Conservation (phyloP, 1,140 invertebrate species). For the Lepidurus couesii region DNA sequence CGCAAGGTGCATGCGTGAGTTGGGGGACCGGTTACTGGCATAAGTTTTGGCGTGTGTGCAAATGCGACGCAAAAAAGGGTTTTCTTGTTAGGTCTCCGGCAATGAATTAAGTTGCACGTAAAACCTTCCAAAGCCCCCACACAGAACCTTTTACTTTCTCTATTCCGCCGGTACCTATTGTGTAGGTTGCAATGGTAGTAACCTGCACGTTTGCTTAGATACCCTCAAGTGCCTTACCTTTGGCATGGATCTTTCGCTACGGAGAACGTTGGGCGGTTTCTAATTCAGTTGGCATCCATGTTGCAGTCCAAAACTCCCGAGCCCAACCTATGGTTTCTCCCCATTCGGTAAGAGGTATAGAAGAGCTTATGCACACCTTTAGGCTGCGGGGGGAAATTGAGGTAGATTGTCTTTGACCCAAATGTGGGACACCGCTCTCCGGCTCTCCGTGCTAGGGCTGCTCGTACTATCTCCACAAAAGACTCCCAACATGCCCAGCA, state of each 20-base stretch:
- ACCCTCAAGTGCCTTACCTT: background rate
- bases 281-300: background rate
- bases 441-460: background rate
- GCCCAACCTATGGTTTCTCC: background rate
- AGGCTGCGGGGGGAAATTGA: slow-evolving; percentile 9
- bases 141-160: background rate
- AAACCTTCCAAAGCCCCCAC: background rate
- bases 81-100: background rate
- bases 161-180: background rate
- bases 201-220: background rate
- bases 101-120: background rate
- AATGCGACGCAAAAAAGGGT: background rate
- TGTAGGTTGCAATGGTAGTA: background rate
- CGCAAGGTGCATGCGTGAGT: background rate
- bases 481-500: background rate
- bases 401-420: slow-evolving; percentile 14
- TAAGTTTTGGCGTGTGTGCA: background rate
- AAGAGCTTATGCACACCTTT: background rate
- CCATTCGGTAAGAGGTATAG: background rate
- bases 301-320: background rate
- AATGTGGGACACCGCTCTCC: slow-evolving; percentile 20
- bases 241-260: background rate
- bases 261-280: background rate
- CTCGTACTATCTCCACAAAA: background rate
- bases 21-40: background rate